Base-by-base conservation (phyloP, 2,797 vertebrate species). In the Pyrocephalus nanus region DNA sequence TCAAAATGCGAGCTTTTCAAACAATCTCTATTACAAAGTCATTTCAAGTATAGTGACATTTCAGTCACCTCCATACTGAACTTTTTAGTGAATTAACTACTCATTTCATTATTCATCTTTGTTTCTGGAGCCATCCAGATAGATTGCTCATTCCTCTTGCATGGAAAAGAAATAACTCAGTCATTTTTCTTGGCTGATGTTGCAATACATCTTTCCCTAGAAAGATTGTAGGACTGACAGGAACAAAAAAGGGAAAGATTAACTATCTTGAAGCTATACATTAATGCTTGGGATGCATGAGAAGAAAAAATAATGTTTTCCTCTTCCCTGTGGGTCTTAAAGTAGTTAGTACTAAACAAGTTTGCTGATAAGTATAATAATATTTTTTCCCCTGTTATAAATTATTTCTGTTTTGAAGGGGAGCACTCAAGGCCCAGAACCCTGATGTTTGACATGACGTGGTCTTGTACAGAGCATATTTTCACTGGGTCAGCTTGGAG, bases 151-250 rank as follows among this genome's bases (percentile, higher is more conserved):
- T 95, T 93, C 66, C 12, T 93, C 73, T 95, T 93, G 67, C 64
- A 89, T 73, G 48, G 80, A 84, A 95, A 95, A 95, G 48, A 92
- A 95, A 86, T 86, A 1, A 86, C 66, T 96, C 92, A 72, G 47
- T 87, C 91, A 95, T 96, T 95, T 95, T 95, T 95, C 93, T 93
- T 95, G 73, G n/a, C 48, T 95, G 88, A 93, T 75, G 71, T 78
- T 90, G 80, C 54, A 86, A 95, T 96, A 94, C 50, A 91, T 96
- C 87, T 95, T 94, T 95, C 87, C 26, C 45, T 88, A 86, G 88
- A 91, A 93, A 62, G 83, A 58, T 27, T 81, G 26, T 86, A 45
- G 66, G 70, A 86, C 73, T 86, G 66, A 53, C 86, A 94, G 88
- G 66, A 81, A 70, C 29, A 81, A 72, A 94, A 95, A 86, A 91